Percentiles rank a stretch among this genome's conserved stretches.
phyloP scores from a whole-genome alignment of 1,140 invertebrate species.

The Ericerus pela region DNA sequence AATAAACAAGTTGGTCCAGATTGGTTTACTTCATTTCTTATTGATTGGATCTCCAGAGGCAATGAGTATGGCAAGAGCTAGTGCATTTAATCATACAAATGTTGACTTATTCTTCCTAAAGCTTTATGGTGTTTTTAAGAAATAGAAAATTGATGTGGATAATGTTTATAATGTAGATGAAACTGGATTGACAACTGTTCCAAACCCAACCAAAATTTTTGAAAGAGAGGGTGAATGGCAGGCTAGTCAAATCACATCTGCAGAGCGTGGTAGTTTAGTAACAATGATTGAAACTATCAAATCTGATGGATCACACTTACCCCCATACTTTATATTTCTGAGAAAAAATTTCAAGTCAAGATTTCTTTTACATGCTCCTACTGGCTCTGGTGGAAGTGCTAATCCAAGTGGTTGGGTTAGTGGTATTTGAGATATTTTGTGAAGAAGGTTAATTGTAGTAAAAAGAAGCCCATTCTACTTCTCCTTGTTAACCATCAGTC shows the following conservation, averaged over 20 bases:
- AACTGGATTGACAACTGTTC: constrained; percentile 34
- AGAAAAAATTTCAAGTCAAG: constrained; percentile 30
- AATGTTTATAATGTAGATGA: constrained; percentile 33
- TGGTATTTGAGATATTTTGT: constrained; percentile 20
- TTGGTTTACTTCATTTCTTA: too few species aligned
- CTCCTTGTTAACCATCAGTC: too few species aligned
- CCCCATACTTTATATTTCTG: constrained; percentile 32
- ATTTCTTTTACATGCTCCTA: constrained; percentile 33
- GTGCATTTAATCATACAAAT: constrained; percentile 19
- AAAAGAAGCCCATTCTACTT: too few species aligned
- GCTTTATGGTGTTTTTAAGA: too few species aligned
- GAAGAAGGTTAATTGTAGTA: not conserved
- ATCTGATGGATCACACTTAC: constrained; percentile 27
- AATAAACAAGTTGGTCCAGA: too few species aligned
- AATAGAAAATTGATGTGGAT: constrained; percentile 27
- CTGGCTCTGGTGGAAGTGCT: constrained; percentile 25
- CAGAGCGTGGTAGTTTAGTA: constrained; percentile 32
- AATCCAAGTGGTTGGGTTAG: constrained; percentile 33
- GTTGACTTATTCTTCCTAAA: constrained; percentile 25
- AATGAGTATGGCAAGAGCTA: constrained; percentile 14
- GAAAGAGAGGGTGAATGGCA: constrained; percentile 32
- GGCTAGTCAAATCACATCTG: constrained; percentile 32
- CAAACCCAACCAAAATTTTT: constrained; percentile 27
- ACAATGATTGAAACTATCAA: constrained; percentile 29
- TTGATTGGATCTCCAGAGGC: constrained; percentile 20